Evolutionary conservation across 2,113 vertebrate genomes (phyloP).

Genomic region (Psittacara wagleri): DNA sequence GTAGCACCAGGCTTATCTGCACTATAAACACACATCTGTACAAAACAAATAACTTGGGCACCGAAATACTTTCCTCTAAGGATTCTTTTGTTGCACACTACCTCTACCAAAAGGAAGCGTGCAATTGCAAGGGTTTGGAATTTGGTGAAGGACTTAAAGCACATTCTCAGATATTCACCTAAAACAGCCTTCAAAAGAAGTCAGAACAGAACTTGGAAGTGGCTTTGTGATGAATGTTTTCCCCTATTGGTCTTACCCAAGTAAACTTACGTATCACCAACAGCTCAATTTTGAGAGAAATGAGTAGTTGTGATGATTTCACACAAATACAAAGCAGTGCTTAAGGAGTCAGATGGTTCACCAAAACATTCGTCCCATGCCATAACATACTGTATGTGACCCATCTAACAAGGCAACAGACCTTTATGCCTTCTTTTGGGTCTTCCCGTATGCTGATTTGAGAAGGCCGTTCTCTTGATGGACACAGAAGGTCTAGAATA

Average conservation of each 20-base stretch:
- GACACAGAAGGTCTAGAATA: slow-evolving; percentile 88
- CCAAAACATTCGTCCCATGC: fast-evolving
- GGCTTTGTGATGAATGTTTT: not conserved
- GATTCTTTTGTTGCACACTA: not conserved
- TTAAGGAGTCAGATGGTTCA: not conserved
- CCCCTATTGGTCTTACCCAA: not conserved
- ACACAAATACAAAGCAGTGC: fast-evolving
- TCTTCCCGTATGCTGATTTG: slow-evolving; percentile 91
- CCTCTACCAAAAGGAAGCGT: not conserved
- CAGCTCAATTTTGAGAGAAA: not conserved
- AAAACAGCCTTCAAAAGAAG: not conserved
- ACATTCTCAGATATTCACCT: not conserved
- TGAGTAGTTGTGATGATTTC: not conserved
- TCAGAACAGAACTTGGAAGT: not conserved
- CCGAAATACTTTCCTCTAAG: not conserved
- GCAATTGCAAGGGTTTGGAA: not conserved
- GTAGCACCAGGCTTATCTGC: not conserved
- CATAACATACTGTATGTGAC: fast-evolving
- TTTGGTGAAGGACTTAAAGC: not conserved
- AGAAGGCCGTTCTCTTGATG: slow-evolving; percentile 81
- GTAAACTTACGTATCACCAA: no score
- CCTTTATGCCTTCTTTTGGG: slow-evolving; percentile 96
- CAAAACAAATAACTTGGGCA: not conserved
- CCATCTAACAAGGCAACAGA: slow-evolving; percentile 7
- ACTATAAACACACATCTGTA: no score